These are phyloP conservation scores for Coendou prehensilis DNA, from an alignment of 2,797 vertebrate species.

Conservation along the genomic window DNA sequence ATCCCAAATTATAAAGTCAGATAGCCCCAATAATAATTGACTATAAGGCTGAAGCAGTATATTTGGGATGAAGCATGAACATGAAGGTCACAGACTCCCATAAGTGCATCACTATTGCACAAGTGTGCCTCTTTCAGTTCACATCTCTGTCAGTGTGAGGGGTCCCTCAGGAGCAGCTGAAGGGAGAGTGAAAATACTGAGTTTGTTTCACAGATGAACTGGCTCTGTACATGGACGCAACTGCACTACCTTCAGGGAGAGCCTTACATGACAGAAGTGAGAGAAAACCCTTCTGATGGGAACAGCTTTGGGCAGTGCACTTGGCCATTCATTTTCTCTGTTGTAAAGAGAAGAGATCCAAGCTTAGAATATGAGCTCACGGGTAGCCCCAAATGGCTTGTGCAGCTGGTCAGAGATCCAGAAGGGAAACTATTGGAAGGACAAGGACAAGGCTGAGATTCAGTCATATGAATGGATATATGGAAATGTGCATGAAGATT, in stretches of 20 bases:
- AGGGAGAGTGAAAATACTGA: not conserved
- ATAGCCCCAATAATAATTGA: not conserved
- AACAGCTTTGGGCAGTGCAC: not conserved
- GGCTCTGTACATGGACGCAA: not conserved
- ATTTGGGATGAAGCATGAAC: not conserved
- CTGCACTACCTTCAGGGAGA: not conserved
- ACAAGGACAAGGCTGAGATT: not conserved
- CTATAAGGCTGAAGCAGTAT: not conserved
- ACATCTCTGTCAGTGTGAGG: not conserved
- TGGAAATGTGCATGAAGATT: not conserved
- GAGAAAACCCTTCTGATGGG: not conserved
- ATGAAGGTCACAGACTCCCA: not conserved
- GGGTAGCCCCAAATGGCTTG: not conserved
- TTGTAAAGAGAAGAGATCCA: constrained; percentile 18
- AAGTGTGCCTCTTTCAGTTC: not conserved
- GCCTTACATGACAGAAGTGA: not conserved
- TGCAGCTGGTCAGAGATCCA: not conserved
- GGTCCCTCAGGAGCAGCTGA: not conserved
- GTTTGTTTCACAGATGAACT: not conserved
- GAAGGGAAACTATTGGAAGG: not conserved
- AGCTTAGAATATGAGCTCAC: not conserved
- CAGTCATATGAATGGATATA: not conserved
- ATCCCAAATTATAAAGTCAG: not conserved
- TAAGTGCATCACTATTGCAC: not conserved
- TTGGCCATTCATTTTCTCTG: not conserved